Percentiles rank a stretch among this genome's conserved stretches.
These are phyloP conservation scores for Chloroclysta siterata DNA, from an alignment of 2,888 invertebrate genomes.

Conservation along the genomic window DNA sequence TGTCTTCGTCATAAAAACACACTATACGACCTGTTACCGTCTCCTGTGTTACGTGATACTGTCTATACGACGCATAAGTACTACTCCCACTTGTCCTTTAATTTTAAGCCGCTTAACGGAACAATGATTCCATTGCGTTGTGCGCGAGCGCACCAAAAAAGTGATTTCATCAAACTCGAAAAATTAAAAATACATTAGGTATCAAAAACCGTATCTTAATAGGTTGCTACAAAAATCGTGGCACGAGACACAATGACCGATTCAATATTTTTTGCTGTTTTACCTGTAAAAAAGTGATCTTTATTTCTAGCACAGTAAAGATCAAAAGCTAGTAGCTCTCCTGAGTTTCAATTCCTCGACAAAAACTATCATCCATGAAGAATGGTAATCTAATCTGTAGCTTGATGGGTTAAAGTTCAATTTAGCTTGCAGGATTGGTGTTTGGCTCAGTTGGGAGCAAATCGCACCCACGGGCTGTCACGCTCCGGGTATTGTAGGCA, in stretches of 20 bases:
- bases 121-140: slow-evolving; percentile 51
- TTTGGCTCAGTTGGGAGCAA: slow-evolving; percentile 53
- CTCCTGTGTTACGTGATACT: too few species aligned
- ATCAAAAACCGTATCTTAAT: slow-evolving; percentile 54
- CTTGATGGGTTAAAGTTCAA: background rate
- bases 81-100: too few species aligned
- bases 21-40: too few species aligned
- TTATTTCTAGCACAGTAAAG: slow-evolving; percentile 39
- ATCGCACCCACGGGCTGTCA: slow-evolving; percentile 79
- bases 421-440: slow-evolving; percentile 2
- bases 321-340: slow-evolving; percentile 20
- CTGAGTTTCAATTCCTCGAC: background rate
- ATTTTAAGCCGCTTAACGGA: slow-evolving; percentile 18
- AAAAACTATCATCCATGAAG: background rate
- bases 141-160: slow-evolving; percentile 54
- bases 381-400: background rate
- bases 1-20: too few species aligned
- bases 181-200: slow-evolving; percentile 42
- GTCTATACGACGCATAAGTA: too few species aligned
- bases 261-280: slow-evolving; percentile 65
- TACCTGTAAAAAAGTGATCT: slow-evolving; percentile 35
- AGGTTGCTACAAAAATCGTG: slow-evolving; percentile 67
- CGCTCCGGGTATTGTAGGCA: slow-evolving; percentile 66
- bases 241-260: slow-evolving; percentile 80
- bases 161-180: slow-evolving; percentile 65